Evolutionary conservation across 2,888 invertebrate species (phyloP).

Genomic region (Apantesis nais): DNA sequence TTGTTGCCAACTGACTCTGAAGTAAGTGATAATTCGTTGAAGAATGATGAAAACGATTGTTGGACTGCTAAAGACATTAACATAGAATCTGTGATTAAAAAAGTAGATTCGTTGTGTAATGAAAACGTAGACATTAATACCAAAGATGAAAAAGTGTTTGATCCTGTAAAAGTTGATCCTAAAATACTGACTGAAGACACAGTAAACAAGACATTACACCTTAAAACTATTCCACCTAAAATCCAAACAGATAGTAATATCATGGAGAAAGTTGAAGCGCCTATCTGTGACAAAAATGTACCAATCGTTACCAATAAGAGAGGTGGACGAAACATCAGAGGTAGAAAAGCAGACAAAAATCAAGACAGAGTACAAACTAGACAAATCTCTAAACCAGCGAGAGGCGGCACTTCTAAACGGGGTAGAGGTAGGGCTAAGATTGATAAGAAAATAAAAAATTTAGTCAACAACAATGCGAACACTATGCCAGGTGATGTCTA

Average conservation of each 20-base stretch:
- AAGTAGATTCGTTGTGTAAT: slow-evolving; percentile 89
- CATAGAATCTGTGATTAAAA: slow-evolving; percentile 93
- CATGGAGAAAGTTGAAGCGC: slow-evolving; percentile 50
- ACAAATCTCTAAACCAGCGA: slow-evolving; percentile 74
- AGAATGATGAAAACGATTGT: slow-evolving; percentile 89
- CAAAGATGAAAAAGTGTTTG: slow-evolving; percentile 37
- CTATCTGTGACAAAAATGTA: slow-evolving; percentile 49
- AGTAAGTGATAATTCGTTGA: slow-evolving; percentile 60
- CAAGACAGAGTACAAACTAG: slow-evolving; percentile 77
- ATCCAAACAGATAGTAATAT: slow-evolving; percentile 40
- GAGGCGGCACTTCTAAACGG: slow-evolving; percentile 73
- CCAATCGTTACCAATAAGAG: slow-evolving; percentile 58
- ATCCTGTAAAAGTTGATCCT: slow-evolving; percentile 26
- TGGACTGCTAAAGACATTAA: slow-evolving; percentile 93
- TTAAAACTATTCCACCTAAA: slow-evolving; percentile 35
- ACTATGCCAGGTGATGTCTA: slow-evolving; percentile 92
- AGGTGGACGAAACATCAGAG: slow-evolving; percentile 74
- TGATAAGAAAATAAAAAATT: slow-evolving; percentile 81
- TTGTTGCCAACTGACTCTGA: slow-evolving; percentile 26
- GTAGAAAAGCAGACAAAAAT: slow-evolving; percentile 74
- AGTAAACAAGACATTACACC: slow-evolving; percentile 29
- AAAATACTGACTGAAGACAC: slow-evolving; percentile 32
- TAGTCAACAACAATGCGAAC: slow-evolving; percentile 81
- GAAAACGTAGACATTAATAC: slow-evolving; percentile 63
- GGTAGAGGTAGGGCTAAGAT: slow-evolving; percentile 82